Evolutionary conservation across 2,888 invertebrate species (phyloP), one percentile per base, ranked within the genome.

Genomic region (Drosophila kokeensis): DNA sequence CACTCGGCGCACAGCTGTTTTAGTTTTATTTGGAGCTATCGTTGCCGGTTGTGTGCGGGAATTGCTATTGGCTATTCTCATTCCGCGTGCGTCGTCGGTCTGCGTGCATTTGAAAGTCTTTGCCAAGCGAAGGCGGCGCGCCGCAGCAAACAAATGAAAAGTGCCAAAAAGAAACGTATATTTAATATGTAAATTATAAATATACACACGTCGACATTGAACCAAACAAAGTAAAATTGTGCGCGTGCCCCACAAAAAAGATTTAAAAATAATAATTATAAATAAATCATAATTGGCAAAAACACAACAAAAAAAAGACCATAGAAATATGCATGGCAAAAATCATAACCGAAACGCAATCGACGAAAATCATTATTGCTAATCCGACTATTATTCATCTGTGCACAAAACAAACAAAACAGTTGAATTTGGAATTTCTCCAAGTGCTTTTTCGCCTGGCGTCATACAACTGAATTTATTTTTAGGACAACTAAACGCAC

Each of bases 391-490:
- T 62, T 69, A 73, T 61, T 67, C 62, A 75, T 49, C 30, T 78
- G 71, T 69, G 79, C 79, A 45, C 57, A 76, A 79, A 49, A 50
- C 59, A 54, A 55, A 55, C 49, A 59, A 69, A 67, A 60, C 48
- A 76, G 62, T 42, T 63, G 71, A 71, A 58, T 73, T 85, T 80
- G 83, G 79, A 83, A 73, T 86, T 86, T 88, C 88, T 86, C 84
- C 88, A 86, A 88, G 84, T 81, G 86, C 66, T 69, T 52, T 59
- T 60, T 40, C 52, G 79, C 83, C 82, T 83, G 83, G 82, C 82
- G 88, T 86, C 85, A 86, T 88, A 86, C 82, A 81, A 87, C 82
- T 73, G 58, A 68, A 82, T 81, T 82, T 88, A 88, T 86, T 86
- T 88, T 75, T 88, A 88, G 85, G 87, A 86, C 85, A 77, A 87